Base-by-base conservation (phyloP, 2,113 vertebrate species). In the Mystacornis crossleyi region DNA sequence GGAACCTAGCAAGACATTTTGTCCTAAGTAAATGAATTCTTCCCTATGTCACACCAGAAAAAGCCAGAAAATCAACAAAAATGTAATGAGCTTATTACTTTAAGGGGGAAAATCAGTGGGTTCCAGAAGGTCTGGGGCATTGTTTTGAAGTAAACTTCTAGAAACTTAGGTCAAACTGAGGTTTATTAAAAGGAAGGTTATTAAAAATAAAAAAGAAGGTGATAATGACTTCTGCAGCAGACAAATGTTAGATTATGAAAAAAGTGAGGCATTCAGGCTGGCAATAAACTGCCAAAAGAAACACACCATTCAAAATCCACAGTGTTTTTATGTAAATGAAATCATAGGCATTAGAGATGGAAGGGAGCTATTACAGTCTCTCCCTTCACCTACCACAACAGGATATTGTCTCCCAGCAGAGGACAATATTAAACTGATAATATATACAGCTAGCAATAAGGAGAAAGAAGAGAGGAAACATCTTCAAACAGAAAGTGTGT, bases 401-500 rank as follows among this genome's bases (percentile, higher is more conserved):
- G 26, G 74, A 92, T 88, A 95, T 77, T 91, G 61, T 67, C 57
- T 79, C 73, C 64, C 58, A 64, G 70, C 57, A 95, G 48, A 96
- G 43, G n/a, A 81, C n/a, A 86, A 87, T 82, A 93, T 55, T 78
- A 90, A 93, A 90, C 36, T 87, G 60, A 64, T 78, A 87, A 77
- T 26, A 70, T 14, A 85, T 26, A 78, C 31, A 86, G 42, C 24
- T 72, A 57, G 26, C 28, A 70, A 47, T 64, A 93, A 71, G 38
- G 29, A 95, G 29, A 79, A 82, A 95, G 69, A 62, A 40, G 28
- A 47, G 40, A 60, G 24, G 62, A 96, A 90, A 61, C 18, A 42
- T 31, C 75, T 70, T 69, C 66, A 50, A 77, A 81, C 47, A 82
- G 66, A 42, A 95, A 70, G 33, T 0, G 2, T 47, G 11, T 73